Evolutionary conservation across 2,113 vertebrate species (phyloP).

Genomic region (Perccottus glenii): DNA sequence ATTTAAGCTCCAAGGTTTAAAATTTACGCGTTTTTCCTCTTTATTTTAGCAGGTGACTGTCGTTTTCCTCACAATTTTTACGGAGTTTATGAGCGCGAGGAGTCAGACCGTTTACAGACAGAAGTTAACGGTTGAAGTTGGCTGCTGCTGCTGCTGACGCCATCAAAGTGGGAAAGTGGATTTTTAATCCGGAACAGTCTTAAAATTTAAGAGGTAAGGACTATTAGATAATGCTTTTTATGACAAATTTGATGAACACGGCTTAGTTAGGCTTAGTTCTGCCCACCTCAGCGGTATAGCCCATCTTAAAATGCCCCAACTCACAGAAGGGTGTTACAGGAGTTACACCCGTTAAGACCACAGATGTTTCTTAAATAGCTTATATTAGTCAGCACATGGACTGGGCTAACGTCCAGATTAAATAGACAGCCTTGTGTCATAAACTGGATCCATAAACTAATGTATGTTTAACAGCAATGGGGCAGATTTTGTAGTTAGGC

Average conservation of each 20-base stretch:
- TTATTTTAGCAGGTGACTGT: no score
- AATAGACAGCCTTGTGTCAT: no score
- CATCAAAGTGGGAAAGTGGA: conserved; percentile 28
- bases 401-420: no score
- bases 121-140: conserved; percentile 51
- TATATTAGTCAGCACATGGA: not conserved
- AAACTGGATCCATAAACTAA: no score
- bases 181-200: conserved; percentile 11
- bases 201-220: not conserved
- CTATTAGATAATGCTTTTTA: not conserved
- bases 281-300: not conserved
- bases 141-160: conserved; percentile 9
- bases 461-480: no score
- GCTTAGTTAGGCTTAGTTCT: not conserved
- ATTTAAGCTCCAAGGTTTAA: not conserved
- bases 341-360: conserved; percentile 53
- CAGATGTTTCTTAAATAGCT: not conserved
- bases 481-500: no score
- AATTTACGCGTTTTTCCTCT: no score
- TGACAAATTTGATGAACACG: not conserved
- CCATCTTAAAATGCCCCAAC: not conserved
- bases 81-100: conserved; percentile 3
- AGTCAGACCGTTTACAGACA: conserved; percentile 12
- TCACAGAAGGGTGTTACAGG: not conserved
- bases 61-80: not conserved